phyloP scores from a whole-genome alignment of 2,113 vertebrate genomes.

The Rhea americana region DNA sequence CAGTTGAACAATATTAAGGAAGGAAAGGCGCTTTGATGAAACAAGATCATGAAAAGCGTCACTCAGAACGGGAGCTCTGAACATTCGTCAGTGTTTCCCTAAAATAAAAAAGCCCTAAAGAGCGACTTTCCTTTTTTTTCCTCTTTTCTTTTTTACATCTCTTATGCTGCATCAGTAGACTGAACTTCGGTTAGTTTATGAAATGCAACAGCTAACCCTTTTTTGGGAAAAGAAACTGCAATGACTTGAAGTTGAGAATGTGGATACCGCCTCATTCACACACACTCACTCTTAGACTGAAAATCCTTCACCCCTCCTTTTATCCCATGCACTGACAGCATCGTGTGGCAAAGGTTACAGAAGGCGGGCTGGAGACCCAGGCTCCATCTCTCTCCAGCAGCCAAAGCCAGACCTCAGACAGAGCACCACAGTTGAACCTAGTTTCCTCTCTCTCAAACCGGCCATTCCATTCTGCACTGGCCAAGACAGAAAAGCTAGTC shows the following conservation, averaged over 20 bases:
- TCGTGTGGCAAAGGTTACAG: constrained; percentile 58
- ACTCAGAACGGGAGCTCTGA: constrained; percentile 71
- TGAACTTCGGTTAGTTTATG: constrained; percentile 77
- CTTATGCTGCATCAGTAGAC: constrained; percentile 80
- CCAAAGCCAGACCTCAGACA: constrained; percentile 72
- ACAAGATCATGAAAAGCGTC: constrained; percentile 60
- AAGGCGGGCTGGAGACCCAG: constrained; percentile 63
- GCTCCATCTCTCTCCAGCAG: constrained; percentile 75
- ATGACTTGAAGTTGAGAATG: constrained; percentile 84
- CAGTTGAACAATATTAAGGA: constrained; percentile 79
- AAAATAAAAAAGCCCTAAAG: constrained; percentile 70
- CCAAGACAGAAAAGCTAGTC: constrained; percentile 69
- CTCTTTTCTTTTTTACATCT: constrained; percentile 46
- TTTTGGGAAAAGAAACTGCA: constrained; percentile 77
- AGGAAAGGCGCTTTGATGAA: constrained; percentile 80
- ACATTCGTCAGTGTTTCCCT: constrained; percentile 79
- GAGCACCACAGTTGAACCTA: constrained; percentile 73
- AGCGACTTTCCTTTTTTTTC: constrained; percentile 67
- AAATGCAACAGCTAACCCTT: constrained; percentile 81
- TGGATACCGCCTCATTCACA: constrained; percentile 84
- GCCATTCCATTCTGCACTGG: constrained; percentile 53
- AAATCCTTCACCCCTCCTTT: constrained; percentile 71
- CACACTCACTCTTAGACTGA: constrained; percentile 83
- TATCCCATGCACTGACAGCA: constrained; percentile 46
- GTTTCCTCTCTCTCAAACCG: constrained; percentile 58